Percentiles rank a stretch among this genome's conserved stretches.
These are phyloP conservation scores for Vidua macroura DNA, from an alignment of 2,113 vertebrate species.

Conservation along the genomic window DNA sequence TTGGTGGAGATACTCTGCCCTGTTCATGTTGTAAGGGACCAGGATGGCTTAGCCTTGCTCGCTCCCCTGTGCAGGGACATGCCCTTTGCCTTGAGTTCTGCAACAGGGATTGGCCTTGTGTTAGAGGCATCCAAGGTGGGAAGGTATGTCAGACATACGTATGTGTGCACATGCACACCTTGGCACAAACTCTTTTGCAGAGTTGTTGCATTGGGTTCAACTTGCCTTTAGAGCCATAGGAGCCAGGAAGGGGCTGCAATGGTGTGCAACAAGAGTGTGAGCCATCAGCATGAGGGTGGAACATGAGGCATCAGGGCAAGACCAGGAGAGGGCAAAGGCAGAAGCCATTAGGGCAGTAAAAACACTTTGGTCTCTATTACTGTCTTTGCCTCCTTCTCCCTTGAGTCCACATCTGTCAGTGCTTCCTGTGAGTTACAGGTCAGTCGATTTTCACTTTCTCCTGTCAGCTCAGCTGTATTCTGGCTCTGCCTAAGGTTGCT, in stretches of 20 bases:
- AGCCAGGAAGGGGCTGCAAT: background rate
- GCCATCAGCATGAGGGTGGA: fast-evolving
- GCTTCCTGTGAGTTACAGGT: background rate
- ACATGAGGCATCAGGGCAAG: background rate
- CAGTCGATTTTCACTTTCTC: background rate
- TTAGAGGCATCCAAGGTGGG: background rate
- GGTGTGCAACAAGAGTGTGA: background rate
- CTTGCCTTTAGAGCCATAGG: background rate
- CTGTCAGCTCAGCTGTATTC: background rate
- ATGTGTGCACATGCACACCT: background rate
- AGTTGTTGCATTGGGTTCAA: background rate
- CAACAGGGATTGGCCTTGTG: fast-evolving
- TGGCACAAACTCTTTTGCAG: background rate
- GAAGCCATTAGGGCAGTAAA: background rate
- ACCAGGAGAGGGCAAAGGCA: background rate
- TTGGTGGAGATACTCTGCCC: background rate
- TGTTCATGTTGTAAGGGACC: background rate
- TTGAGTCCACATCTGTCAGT: background rate
- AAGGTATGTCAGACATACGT: background rate
- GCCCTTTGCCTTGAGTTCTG: background rate
- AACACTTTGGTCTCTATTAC: background rate
- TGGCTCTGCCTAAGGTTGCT: background rate
- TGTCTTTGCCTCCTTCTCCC: background rate
- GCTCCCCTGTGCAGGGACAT: background rate
- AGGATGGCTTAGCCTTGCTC: background rate